Base-by-base conservation (phyloP, 2,888 invertebrate genomes). In the Ichneumon xanthorius region DNA sequence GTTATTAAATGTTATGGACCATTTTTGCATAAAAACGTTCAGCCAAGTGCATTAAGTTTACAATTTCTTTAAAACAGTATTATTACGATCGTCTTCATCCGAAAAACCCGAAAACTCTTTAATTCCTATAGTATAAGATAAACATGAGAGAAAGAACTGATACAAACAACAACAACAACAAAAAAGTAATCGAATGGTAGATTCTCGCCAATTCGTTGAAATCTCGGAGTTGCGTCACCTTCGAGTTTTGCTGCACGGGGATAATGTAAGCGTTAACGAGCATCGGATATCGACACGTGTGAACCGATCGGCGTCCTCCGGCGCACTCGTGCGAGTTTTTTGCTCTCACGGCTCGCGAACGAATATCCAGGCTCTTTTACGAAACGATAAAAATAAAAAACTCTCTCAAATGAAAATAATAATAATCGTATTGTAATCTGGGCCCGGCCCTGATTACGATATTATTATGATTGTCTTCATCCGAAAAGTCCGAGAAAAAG, bases 231-330 rank as follows among this genome's bases (percentile, higher is more conserved):
- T n/a, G 61, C 61, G 61, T 16, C 30, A n/a, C 30, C 3, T 2
- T 33, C n/a, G 33, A 30, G 4, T 33, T 30, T 63, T 16, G 61
- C 4, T 4, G 22, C 26, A 58, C 26, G 26, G 33, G 16, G 6
- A 2, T 9, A 33, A 30, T 16, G 30, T 63, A 33, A 33, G n/a
- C 61, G 14, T 63, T 63, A 33, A 63, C 61, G 16, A 30, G 61
- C 22, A 16, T 61, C 61, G 5, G 45, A 45, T 61, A 61, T 30
- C 61, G 61, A 33, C 61, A 61, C 61, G 61, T 61, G 61, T 33
- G 33, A 30, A 26, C 26, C 30, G 61, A 61, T 6, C 33, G 61
- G 61, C 61, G 9, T 61, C 58, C 26, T 19, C 4, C 58, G 58
- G 61, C 33, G 30, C 61, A n/a, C 61, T 33, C 61, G 30, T 63